Conservation (phyloP, 2,888 invertebrate genomes). For the Pteria penguin region DNA sequence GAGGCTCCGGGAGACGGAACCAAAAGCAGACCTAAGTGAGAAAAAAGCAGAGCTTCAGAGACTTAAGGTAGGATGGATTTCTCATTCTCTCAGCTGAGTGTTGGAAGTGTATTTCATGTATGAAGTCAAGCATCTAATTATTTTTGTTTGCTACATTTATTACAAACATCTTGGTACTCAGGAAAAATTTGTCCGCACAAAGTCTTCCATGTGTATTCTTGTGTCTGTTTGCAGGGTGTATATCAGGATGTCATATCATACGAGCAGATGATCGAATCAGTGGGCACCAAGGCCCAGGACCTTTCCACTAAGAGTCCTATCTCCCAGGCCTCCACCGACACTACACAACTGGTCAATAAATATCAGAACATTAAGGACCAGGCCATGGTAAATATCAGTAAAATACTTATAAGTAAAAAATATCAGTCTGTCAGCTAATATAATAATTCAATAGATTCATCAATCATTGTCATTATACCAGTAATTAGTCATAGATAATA, state of each 20-base stretch:
- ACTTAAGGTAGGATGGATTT: slow-evolving; percentile 69
- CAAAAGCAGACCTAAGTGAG: slow-evolving; percentile 76
- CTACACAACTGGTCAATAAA: slow-evolving; percentile 93
- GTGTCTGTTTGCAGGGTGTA: slow-evolving; percentile 85
- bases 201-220: no score
- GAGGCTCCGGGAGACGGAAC: slow-evolving; percentile 82
- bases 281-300: slow-evolving; percentile 95
- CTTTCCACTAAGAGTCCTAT: slow-evolving; percentile 91
- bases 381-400: slow-evolving; percentile 83
- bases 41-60: slow-evolving; percentile 77
- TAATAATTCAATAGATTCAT: background rate
- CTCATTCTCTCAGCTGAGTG: no score
- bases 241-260: slow-evolving; percentile 98
- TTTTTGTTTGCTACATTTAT: no score
- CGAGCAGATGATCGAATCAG: slow-evolving; percentile 98
- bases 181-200: no score
- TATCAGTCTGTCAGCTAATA: background rate
- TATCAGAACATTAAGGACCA: slow-evolving; percentile 94
- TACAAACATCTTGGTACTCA: no score
- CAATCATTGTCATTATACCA: background rate
- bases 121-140: no score
- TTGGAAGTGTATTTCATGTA: no score
- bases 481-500: no score
- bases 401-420: background rate
- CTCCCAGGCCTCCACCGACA: slow-evolving; percentile 79